phyloP scores from a whole-genome alignment of 2,888 invertebrate genomes.

The Scaptomyza polygonia region DNA sequence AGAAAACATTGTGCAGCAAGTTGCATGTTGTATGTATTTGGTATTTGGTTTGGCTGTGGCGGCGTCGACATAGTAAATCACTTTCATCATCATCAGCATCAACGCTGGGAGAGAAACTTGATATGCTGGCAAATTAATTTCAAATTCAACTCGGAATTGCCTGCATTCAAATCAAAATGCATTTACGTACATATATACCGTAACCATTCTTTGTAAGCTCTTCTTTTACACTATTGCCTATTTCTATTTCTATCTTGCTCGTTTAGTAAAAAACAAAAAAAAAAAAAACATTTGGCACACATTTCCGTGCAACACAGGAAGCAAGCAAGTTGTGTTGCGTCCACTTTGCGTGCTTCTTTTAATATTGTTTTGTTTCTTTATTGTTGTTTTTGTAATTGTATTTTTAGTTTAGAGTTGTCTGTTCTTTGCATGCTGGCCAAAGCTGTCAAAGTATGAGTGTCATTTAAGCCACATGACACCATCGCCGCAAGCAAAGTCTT shows the following conservation, averaged over 20 bases:
- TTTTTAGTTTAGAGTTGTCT: constrained; percentile 40
- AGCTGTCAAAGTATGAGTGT: constrained; percentile 10
- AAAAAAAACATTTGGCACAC: constrained; percentile 63
- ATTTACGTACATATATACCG: constrained; percentile 2
- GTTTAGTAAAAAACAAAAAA: constrained; percentile 5
- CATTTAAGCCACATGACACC: constrained; percentile 49
- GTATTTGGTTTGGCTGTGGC: constrained; percentile 11
- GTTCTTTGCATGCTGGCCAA: constrained; percentile 10
- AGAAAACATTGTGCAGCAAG: constrained; percentile 42
- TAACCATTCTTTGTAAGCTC: no score
- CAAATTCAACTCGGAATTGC: constrained; percentile 42
- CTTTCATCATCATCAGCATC: constrained; percentile 73
- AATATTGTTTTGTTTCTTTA: no score
- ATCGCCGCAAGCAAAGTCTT: neutral
- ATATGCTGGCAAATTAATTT: constrained; percentile 43
- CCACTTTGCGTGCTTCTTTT: constrained; percentile 7
- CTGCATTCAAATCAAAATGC: constrained; percentile 28
- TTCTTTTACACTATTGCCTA: no score
- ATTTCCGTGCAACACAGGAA: constrained; percentile 67
- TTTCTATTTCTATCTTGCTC: neutral
- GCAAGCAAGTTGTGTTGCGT: constrained; percentile 34
- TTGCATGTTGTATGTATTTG: constrained; percentile 40
- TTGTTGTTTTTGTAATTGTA: constrained; percentile 16
- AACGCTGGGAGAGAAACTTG: constrained; percentile 44
- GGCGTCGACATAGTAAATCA: constrained; percentile 65